phyloP scores from a whole-genome alignment of 2,113 vertebrate species.

The Otus sunia region DNA sequence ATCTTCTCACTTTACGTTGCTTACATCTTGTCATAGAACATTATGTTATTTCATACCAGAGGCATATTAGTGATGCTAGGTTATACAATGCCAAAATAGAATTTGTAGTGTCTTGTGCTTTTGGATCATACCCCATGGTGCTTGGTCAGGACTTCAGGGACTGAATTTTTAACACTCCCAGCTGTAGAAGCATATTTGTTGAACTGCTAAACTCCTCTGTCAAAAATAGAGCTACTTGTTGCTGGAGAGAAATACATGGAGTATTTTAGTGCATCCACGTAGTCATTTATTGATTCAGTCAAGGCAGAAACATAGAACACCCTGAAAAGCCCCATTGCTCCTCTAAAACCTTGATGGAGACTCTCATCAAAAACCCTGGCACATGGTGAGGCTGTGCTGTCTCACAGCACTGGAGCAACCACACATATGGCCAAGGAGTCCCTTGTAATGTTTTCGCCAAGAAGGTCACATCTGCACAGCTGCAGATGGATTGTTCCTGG shows the following conservation, averaged over 20 bases:
- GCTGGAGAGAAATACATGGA: neutral
- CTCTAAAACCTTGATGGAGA: neutral
- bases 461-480: neutral
- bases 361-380: neutral
- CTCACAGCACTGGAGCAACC: fast-evolving
- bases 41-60: constrained; percentile 3
- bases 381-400: fast-evolving
- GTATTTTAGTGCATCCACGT: neutral
- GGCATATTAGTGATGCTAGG: neutral
- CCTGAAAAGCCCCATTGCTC: neutral
- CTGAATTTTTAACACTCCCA: neutral
- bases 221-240: neutral
- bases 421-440: neutral
- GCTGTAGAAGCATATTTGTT: neutral
- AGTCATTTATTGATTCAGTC: neutral
- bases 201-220: neutral
- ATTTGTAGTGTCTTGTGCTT: neutral
- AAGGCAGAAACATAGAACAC: neutral
- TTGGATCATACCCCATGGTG: neutral
- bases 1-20: constrained; percentile 36
- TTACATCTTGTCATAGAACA: constrained; percentile 43
- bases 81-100: neutral
- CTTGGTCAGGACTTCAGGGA: neutral
- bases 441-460: neutral
- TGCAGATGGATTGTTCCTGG: neutral